A percentile compares a stretch with the other conserved stretches of the same genome.
These are phyloP conservation scores for Semaprochilodus insignis DNA, from an alignment of 2,797 vertebrate species.

Conservation along the genomic window DNA sequence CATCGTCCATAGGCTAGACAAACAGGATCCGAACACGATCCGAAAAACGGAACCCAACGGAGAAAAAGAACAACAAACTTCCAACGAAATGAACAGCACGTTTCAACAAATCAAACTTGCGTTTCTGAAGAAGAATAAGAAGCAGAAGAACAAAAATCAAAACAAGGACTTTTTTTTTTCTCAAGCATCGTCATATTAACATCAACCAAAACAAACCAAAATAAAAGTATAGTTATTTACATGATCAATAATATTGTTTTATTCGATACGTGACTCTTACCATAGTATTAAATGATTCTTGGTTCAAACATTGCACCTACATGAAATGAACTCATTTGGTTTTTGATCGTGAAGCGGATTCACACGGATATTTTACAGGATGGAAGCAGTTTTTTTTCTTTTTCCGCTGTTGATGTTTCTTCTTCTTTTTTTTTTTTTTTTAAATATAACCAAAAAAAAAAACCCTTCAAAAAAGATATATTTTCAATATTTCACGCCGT, in stretches of 20 bases:
- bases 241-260: constrained; percentile 72
- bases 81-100: constrained; percentile 80
- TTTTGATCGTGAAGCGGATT: constrained; percentile 80
- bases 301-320: constrained; percentile 78
- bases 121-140: constrained; percentile 70
- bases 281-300: constrained; percentile 87
- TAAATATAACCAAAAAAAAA: constrained; percentile 70
- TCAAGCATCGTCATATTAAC: constrained; percentile 84
- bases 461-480: constrained; percentile 79
- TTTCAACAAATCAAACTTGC: constrained; percentile 81
- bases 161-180: constrained; percentile 73
- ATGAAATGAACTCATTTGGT: constrained; percentile 84
- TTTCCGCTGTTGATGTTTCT: constrained; percentile 84
- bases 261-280: constrained; percentile 68
- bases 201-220: constrained; percentile 74
- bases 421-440: too few relatives aligned
- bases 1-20: constrained; percentile 49
- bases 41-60: constrained; percentile 35
- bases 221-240: constrained; percentile 87
- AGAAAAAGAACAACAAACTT: constrained; percentile 26
- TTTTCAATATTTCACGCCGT: constrained; percentile 61
- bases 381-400: constrained; percentile 82
- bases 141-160: too few relatives aligned
- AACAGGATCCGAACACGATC: constrained; percentile 48
- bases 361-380: constrained; percentile 75